Conservation (phyloP, 2,113 vertebrate genomes). For the Vanacampus margaritifer region DNA sequence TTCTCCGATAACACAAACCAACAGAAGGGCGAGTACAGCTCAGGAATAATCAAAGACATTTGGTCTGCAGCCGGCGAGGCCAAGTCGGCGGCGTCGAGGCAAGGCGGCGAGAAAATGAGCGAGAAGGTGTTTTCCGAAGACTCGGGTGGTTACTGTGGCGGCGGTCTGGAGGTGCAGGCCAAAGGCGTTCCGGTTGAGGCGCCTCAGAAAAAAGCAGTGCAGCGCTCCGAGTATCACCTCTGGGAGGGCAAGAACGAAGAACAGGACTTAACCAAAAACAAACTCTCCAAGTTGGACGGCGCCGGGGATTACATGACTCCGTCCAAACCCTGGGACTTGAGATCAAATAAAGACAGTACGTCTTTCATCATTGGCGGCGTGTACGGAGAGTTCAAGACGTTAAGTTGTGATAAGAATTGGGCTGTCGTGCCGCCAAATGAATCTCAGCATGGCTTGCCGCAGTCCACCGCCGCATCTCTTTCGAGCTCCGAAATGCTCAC, state of each 20-base stretch:
- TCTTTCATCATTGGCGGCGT: slow-evolving; percentile 97
- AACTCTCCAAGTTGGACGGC: slow-evolving; percentile 82
- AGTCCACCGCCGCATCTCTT: slow-evolving; percentile 79
- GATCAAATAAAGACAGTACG: slow-evolving; percentile 84
- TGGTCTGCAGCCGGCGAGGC: slow-evolving; percentile 88
- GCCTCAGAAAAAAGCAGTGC: slow-evolving; percentile 85
- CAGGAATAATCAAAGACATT: slow-evolving; percentile 97
- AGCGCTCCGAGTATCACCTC: slow-evolving; percentile 92
- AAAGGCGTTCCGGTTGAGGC: slow-evolving; percentile 75
- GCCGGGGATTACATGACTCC: slow-evolving; percentile 92
- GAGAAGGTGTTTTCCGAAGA: slow-evolving; percentile 82
- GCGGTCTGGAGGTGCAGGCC: slow-evolving; percentile 81
- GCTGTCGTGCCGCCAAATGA: slow-evolving; percentile 84
- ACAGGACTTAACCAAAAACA: slow-evolving; percentile 77
- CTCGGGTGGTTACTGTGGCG: slow-evolving; percentile 79
- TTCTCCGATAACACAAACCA: slow-evolving; percentile 80
- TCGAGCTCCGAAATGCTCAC: slow-evolving; percentile 85
- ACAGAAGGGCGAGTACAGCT: slow-evolving; percentile 86
- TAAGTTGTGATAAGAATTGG: slow-evolving; percentile 89
- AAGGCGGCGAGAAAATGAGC: slow-evolving; percentile 76
- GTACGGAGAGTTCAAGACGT: slow-evolving; percentile 92
- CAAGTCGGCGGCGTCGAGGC: slow-evolving; percentile 65
- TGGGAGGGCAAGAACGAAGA: slow-evolving; percentile 93
- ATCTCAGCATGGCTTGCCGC: slow-evolving; percentile 79
- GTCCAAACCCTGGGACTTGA: slow-evolving; percentile 88